A percentile compares a stretch with the other conserved stretches of the same genome.
Evolutionary conservation across 2,888 invertebrate species (phyloP).

Genomic region (Entomobrya proxima): DNA sequence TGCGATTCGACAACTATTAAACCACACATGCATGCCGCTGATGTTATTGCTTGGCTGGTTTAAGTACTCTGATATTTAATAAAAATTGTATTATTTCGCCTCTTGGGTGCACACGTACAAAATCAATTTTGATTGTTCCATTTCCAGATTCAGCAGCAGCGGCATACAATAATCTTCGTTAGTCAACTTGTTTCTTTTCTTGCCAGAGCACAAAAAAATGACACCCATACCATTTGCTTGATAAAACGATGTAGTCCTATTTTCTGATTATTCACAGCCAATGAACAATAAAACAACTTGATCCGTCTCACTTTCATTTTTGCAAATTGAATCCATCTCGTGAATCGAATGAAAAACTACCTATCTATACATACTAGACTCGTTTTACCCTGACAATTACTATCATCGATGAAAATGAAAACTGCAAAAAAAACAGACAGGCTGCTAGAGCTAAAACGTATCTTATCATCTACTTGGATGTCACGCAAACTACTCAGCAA

Average conservation of each 20-base stretch:
- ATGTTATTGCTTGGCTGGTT: not conserved
- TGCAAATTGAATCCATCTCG: conserved; percentile 11
- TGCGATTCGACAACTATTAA: not conserved
- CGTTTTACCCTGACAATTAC: conserved; percentile 1
- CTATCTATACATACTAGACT: not conserved
- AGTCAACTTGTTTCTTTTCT: not conserved
- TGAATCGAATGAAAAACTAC: not conserved
- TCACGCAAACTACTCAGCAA: conserved; percentile 2
- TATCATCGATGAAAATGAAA: conserved; percentile 1
- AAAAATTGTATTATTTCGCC: not conserved
- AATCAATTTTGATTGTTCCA: conserved; percentile 4
- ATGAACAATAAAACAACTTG: conserved; percentile 22
- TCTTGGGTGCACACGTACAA: not conserved
- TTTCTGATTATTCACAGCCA: conserved; percentile 17
- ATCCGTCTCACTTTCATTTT: conserved; percentile 36
- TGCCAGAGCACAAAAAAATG: not conserved
- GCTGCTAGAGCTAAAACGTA: not conserved
- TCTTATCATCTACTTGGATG: not conserved
- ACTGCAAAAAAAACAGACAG: not conserved
- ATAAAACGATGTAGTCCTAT: conserved; percentile 1
- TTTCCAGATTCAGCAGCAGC: not conserved
- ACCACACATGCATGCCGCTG: not conserved
- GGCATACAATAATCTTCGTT: not conserved
- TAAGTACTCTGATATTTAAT: not conserved
- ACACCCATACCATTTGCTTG: conserved; percentile 13